Conservation (phyloP, 1,140 invertebrate genomes). For the Pseudomyrmex sp. region DNA sequence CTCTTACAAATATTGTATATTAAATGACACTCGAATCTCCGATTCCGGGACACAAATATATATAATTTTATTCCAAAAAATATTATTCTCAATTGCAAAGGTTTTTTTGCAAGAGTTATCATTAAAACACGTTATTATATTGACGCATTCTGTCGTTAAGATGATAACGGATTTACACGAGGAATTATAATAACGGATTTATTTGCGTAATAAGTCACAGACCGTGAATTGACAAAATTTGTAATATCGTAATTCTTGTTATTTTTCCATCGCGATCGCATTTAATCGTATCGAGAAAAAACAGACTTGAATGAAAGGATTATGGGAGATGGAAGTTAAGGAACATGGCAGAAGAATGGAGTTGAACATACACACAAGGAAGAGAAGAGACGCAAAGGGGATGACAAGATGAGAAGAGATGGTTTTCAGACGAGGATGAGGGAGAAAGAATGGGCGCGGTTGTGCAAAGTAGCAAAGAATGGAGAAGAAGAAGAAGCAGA, state of each 20-base stretch:
- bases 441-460: background rate
- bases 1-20: no score
- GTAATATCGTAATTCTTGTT: background rate
- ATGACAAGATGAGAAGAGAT: slow-evolving; percentile 16
- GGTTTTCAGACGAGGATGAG: slow-evolving; percentile 1
- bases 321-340: slow-evolving; percentile 6
- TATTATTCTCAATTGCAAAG: background rate
- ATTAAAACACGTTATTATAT: no score
- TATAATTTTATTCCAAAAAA: background rate
- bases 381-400: background rate
- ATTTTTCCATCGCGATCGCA: background rate
- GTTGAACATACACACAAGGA: background rate
- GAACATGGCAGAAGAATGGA: slow-evolving; percentile 16
- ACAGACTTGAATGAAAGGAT: slow-evolving; percentile 2
- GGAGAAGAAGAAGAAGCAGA: background rate
- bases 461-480: slow-evolving; percentile 34
- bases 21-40: no score
- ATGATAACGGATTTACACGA: no score
- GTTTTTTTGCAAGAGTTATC: background rate
- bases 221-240: background rate
- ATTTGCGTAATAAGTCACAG: no score
- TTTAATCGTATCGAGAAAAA: background rate
- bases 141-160: no score
- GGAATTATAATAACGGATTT: no score
- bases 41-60: background rate